Base-by-base conservation (phyloP, 1,140 invertebrate genomes). In the Heliconius eleuchia region DNA sequence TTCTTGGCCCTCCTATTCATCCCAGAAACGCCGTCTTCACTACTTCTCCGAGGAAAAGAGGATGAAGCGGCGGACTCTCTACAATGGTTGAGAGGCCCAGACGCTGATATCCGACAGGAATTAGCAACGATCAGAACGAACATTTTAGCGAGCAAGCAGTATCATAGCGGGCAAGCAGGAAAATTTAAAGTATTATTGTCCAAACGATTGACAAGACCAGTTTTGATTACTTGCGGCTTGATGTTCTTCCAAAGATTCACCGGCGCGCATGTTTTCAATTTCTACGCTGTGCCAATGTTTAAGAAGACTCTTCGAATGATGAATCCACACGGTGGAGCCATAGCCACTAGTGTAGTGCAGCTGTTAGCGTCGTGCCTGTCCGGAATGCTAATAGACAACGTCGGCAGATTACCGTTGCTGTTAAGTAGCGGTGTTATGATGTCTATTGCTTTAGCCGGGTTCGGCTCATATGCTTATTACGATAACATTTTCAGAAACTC, bases 171-270 rank as follows among this genome's bases (percentile, higher is more conserved):
- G 0, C 82, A 86, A 71, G 84, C 89, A 3, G 87, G 89, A 13
- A 92, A 88, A 84, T 89, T 93, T 23, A 95, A 95, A 82, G 95
- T 94, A 71, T 84, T 96, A 76, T 89, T 95, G 72, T 95, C 96
- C 27, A 95, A 96, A 71, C 86, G 95, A 30, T 89, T 96, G 23
- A 95, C 95, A 79, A 95, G 96, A 81, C 97, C 97, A 8, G 96
- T 97, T 13, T 93, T 97, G 73, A 97, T 97, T 74, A 97, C 97
- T 2, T 98, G 97, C 90, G 97, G 97, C 0, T 92, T 98, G 71
- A 98, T 98, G 97, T 97, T 98, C 91, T 98, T 98, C 91, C 97
- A 97, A 85, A 95, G 97, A 76, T 98, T 98, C 85, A 97, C 97
- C 75, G 97, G 97, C 16, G 97, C 97, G 18, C 97, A 97, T 83